Base-by-base conservation (phyloP, 2,113 vertebrate genomes). In the Pithys albifrons region DNA sequence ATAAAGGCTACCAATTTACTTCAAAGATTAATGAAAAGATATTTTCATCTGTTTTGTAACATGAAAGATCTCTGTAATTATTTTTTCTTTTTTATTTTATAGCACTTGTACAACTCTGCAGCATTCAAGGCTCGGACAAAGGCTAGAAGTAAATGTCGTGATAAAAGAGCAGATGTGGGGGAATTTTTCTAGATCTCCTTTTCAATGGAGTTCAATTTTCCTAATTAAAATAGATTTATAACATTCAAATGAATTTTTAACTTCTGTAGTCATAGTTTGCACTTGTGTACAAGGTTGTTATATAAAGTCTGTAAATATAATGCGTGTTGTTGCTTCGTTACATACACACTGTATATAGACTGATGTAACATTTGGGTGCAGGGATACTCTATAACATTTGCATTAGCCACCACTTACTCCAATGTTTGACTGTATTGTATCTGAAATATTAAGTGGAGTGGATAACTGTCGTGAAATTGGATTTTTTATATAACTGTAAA, bases 101-200 rank as follows among this genome's bases (percentile, higher is more conserved):
- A 99, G 99, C 99, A 99, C 96, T 98, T 99, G 64, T 99, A 99
- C 97, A 99, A 99, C 95, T 99, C 99, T 43, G 99, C 99, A 80
- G 99, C 99, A 11, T 99, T 99, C 98, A 99, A 99, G 97, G 99
- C 99, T 82, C 98, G 99, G 96, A 99, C 99, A 77, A 99, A 99
- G 97, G 99, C 99, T 91, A 98, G 99, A 95, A 99, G 98, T 98
- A 99, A 99, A 98, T 99, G 99, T 88, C 98, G 99, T 88, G 99
- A 99, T 98, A 99, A 99, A 98, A 98, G 99, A 97, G 98, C 99
- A 94, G 99, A 99, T 5, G 98, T 99, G 76, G 99, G 99, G 39
- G 99, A 99, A 95, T 99, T 99, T 95, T 98, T 98, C 97, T 99
- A 99, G 96, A 96, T 69, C 67, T 64, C 28, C 78, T 92, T 93